Evolutionary conservation across 2,797 vertebrate species (phyloP).

Genomic region (Hozukius guyotensis): DNA sequence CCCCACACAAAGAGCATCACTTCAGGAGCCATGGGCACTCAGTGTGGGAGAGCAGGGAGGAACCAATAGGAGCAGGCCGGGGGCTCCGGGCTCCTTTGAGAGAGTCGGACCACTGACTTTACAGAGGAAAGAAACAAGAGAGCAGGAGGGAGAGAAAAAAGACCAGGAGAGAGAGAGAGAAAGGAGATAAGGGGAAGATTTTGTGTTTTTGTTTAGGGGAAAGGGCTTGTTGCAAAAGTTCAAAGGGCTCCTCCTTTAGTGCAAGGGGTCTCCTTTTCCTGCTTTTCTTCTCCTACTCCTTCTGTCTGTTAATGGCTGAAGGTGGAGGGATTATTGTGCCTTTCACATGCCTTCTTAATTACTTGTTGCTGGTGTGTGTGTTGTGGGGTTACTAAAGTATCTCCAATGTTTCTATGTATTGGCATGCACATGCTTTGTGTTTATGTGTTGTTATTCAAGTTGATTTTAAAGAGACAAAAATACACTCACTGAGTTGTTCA

Average conservation of each 20-base stretch:
- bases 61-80: slow-evolving; percentile 65
- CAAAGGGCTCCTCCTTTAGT: slow-evolving; percentile 70
- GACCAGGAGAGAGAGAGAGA: slow-evolving; percentile 53
- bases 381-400: slow-evolving; percentile 26
- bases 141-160: slow-evolving; percentile 47
- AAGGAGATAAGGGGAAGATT: slow-evolving; percentile 72
- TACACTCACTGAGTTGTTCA: not conserved
- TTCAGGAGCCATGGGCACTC: slow-evolving; percentile 81
- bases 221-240: slow-evolving; percentile 71
- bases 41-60: slow-evolving; percentile 77
- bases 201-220: slow-evolving; percentile 74
- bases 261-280: slow-evolving; percentile 57
- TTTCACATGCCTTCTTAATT: slow-evolving; percentile 64
- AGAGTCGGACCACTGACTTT: slow-evolving; percentile 75
- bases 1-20: slow-evolving; percentile 83
- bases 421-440: not conserved
- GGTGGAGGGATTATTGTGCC: slow-evolving; percentile 57
- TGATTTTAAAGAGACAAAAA: not conserved
- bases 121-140: slow-evolving; percentile 69
- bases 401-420: not conserved
- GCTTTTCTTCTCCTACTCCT: slow-evolving; percentile 47
- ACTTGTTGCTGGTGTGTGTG: slow-evolving; percentile 54
- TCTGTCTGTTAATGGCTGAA: slow-evolving; percentile 50
- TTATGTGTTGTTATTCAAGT: not conserved
- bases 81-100: slow-evolving; percentile 68